Percentiles rank a stretch among this genome's conserved stretches.
phyloP scores from a whole-genome alignment of 2,888 invertebrate species.

The Xestoiulus laeticollis region DNA sequence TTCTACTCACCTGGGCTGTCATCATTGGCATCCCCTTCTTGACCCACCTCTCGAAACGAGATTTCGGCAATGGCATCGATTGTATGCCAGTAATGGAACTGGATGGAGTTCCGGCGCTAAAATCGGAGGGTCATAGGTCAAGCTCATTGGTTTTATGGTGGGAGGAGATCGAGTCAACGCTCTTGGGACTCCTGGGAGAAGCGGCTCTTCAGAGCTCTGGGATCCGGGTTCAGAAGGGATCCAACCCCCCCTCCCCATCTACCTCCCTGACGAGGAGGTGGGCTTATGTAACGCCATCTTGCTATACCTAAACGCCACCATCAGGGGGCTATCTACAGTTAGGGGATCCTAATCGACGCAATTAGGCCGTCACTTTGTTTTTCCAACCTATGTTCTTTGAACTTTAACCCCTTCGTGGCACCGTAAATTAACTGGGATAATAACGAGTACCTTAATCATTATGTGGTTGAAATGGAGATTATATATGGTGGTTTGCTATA shows the following conservation, averaged over 20 bases:
- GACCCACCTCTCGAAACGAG: not conserved
- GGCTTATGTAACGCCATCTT: not conserved
- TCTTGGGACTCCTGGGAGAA: too few relatives aligned
- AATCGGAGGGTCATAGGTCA: not conserved
- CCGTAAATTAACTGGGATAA: too few relatives aligned
- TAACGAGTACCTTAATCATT: too few relatives aligned
- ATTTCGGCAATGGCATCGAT: not conserved
- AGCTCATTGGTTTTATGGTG: not conserved
- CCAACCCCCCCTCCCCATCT: not conserved
- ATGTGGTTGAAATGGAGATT: too few relatives aligned
- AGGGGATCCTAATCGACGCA: not conserved
- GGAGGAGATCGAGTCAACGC: not conserved
- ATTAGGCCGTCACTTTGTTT: not conserved
- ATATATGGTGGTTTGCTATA: too few relatives aligned
- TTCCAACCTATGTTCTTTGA: not conserved
- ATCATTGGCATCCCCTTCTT: not conserved
- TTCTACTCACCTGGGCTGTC: not conserved
- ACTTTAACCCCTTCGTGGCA: not conserved
- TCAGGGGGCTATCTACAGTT: not conserved
- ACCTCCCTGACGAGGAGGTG: not conserved
- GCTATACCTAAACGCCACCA: not conserved
- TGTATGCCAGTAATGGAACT: not conserved
- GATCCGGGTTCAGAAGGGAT: not conserved
- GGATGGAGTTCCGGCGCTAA: not conserved
- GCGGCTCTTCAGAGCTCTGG: not conserved